phyloP scores from a whole-genome alignment of 2,888 invertebrate species.

The Arctia plantaginis region DNA sequence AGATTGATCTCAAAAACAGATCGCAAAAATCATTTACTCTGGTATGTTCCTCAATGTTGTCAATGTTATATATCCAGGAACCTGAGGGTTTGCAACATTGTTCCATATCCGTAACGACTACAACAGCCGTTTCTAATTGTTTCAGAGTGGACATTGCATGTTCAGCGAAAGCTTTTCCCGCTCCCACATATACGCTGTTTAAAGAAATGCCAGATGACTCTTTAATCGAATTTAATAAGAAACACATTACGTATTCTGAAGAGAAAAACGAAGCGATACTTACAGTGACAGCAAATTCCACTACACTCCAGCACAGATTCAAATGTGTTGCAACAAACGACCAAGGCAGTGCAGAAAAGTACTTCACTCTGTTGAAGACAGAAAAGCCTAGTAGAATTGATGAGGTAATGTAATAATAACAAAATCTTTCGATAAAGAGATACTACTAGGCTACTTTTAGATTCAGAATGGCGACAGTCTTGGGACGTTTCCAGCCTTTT shows the following conservation, averaged over 20 bases:
- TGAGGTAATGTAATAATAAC: constrained; percentile 57
- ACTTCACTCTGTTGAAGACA: constrained; percentile 59
- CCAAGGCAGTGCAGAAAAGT: constrained; percentile 61
- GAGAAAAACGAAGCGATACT: constrained; percentile 60
- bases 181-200: constrained; percentile 72
- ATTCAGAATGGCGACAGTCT: no score
- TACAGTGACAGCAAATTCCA: constrained; percentile 57
- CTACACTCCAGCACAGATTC: constrained; percentile 63
- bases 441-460: no score
- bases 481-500: no score
- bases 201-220: constrained; percentile 59
- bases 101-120: background rate
- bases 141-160: constrained; percentile 73
- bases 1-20: no score
- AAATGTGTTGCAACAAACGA: constrained; percentile 69
- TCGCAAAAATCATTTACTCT: no score
- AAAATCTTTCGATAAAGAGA: background rate
- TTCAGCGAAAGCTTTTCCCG: constrained; percentile 66
- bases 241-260: constrained; percentile 59
- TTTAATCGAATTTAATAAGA: constrained; percentile 62
- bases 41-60: no score
- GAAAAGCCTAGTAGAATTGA: constrained; percentile 62
- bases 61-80: no score
- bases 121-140: background rate
- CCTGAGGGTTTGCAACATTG: no score